Percentiles rank a stretch among this genome's conserved stretches.
phyloP scores from a whole-genome alignment of 1,140 invertebrate species.

The roundworm (Caenorhabditis elegans) region DNA sequence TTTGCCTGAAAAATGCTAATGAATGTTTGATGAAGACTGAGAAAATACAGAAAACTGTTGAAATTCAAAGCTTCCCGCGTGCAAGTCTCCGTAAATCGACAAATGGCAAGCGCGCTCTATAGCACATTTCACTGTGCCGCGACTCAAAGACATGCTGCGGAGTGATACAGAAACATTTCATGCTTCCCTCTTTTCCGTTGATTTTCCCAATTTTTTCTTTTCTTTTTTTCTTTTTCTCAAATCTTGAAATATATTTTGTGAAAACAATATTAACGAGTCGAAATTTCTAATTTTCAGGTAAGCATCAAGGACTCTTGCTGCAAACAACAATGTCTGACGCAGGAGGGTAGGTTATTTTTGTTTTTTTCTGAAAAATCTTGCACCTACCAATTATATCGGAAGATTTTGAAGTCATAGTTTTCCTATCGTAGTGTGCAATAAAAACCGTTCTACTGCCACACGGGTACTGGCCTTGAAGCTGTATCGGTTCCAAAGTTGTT shows the following conservation, averaged over 20 bases:
- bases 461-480: slow-evolving; percentile 16
- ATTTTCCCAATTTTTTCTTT: neutral
- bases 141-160: neutral
- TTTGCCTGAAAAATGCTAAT: neutral
- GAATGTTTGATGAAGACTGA: neutral
- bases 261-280: neutral
- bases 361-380: neutral
- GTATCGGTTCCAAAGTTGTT: slow-evolving; percentile 33
- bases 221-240: neutral
- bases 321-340: slow-evolving; percentile 34
- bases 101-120: neutral
- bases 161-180: neutral
- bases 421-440: slow-evolving; percentile 10
- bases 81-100: neutral
- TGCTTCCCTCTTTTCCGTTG: neutral
- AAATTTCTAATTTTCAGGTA: slow-evolving; percentile 17
- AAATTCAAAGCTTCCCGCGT: slow-evolving; percentile 12
- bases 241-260: neutral
- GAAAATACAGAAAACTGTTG: neutral
- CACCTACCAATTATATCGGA: neutral
- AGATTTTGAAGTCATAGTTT: neutral
- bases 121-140: neutral
- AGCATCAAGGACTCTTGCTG: slow-evolving; percentile 34
- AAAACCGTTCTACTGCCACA: slow-evolving; percentile 25
- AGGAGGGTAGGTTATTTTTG: slow-evolving; percentile 19